A percentile compares a stretch with the other conserved stretches of the same genome.
phyloP scores from a whole-genome alignment of 2,113 vertebrate genomes.

The Arenaria interpres region DNA sequence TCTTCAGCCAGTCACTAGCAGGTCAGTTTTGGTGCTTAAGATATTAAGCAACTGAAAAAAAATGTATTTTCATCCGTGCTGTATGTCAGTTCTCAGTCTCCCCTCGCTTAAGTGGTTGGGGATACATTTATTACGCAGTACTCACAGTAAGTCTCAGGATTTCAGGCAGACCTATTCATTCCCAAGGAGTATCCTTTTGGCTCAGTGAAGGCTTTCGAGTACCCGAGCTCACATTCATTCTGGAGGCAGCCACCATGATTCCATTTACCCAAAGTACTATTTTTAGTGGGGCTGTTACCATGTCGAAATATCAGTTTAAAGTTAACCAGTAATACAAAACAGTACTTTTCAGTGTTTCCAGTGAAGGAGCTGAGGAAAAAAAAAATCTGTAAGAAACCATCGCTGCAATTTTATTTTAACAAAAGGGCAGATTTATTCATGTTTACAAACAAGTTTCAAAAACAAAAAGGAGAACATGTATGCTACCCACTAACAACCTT shows the following conservation, averaged over 20 bases:
- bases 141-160: conserved; percentile 16
- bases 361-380: conserved; percentile 52
- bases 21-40: not conserved
- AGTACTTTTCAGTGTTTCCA: conserved; percentile 68
- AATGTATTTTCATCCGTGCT: not conserved
- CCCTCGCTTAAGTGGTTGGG: not conserved
- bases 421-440: conserved; percentile 85
- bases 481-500: conserved; percentile 79
- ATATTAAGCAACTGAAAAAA: not conserved
- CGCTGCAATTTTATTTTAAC: conserved; percentile 84
- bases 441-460: conserved; percentile 85
- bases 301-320: conserved; percentile 69
- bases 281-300: conserved; percentile 75
- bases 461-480: conserved; percentile 85
- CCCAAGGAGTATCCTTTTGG: not conserved
- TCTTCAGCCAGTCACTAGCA: not conserved
- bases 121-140: not conserved
- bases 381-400: conserved; percentile 85
- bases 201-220: not conserved
- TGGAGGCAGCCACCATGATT: conserved; percentile 26
- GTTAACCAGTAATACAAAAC: conserved; percentile 15
- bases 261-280: conserved; percentile 33
- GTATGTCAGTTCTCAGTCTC: not conserved
- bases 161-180: conserved; percentile 36
- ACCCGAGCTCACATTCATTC: conserved; percentile 34